Evolutionary conservation across 2,888 invertebrate genomes (phyloP), one percentile per base, ranked within the genome.

Genomic region (Zygogramma bicolorata): DNA sequence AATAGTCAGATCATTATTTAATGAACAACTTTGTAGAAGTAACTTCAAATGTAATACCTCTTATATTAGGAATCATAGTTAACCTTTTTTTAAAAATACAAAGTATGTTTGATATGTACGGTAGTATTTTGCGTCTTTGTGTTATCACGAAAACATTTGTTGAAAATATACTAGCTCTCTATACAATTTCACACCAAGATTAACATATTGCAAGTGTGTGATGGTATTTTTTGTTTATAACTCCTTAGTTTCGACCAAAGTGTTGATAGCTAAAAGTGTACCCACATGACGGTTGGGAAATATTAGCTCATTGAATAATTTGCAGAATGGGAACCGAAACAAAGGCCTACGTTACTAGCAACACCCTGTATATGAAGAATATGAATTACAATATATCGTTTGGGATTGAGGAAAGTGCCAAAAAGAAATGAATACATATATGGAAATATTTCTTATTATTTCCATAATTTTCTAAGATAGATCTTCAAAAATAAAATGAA

Each of bases 161-260:
- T 38, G 1, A 38, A 38, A n/a, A n/a, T n/a, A 38, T n/a, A 38
- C n/a, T 38, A 38, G 38, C 38, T n/a, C n/a, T n/a, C 10, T 34
- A 70, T 34, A 70, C 20, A 68, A 40, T 53, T 65, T 53, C 10
- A 66, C 42, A 63, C 4, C 15, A 49, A 69, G 61, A 66, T 53
- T 53, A 70, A 69, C 38, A 66, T 34, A 62, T 74, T 71, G 82
- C 82, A 83, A 83, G 82, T 82, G 82, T 83, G 82, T 83, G 82
- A 82, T 81, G 82, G 76, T 70, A 74, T 63, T 60, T 77, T 60
- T 63, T 71, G 59, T 73, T 71, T 75, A 18, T 49, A 68, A 42
- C 31, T 70, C 68, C 68, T 70, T 60, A 65, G 68, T 65, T 65
- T 61, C 53, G 62, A 59, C 60, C 49, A 60, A 65, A 68, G 60